These are phyloP conservation scores for Scomberomorus guttatus DNA, from an alignment of 2,797 vertebrate genomes.

Conservation along the genomic window DNA sequence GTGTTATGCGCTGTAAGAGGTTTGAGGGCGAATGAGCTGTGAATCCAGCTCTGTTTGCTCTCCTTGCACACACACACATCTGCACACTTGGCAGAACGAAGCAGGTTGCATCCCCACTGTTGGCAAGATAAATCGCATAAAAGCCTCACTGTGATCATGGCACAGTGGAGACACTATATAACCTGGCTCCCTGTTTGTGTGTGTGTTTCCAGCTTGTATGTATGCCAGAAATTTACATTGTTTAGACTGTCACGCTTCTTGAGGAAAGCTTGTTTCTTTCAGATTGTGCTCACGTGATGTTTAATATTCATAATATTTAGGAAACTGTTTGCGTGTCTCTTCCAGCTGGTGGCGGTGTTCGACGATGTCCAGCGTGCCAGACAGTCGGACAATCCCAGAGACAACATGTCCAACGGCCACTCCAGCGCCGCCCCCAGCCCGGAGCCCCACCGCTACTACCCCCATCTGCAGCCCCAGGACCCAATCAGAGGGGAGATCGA, in stretches of 20 bases:
- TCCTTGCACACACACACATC: not conserved
- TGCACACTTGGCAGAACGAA: slow-evolving; percentile 51
- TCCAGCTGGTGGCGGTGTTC: slow-evolving; percentile 92
- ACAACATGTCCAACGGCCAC: slow-evolving; percentile 73
- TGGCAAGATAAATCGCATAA: slow-evolving; percentile 59
- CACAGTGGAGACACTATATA: slow-evolving; percentile 30
- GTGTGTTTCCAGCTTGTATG: slow-evolving; percentile 19
- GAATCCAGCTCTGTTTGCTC: slow-evolving; percentile 42
- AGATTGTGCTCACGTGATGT: not conserved
- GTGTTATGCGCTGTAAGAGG: slow-evolving; percentile 25
- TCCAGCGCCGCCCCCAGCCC: slow-evolving; percentile 83
- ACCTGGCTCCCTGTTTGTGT: slow-evolving; percentile 30
- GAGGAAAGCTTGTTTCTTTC: slow-evolving; percentile 12
- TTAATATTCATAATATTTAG: not conserved
- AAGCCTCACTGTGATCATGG: slow-evolving; percentile 47
- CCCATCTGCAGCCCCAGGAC: slow-evolving; percentile 86
- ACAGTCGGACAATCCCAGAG: slow-evolving; percentile 75
- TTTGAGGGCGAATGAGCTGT: slow-evolving; percentile 48
- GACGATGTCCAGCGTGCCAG: slow-evolving; percentile 82
- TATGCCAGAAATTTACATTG: slow-evolving; percentile 31
- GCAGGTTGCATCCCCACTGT: slow-evolving; percentile 43
- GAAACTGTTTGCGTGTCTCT: slow-evolving; percentile 49
- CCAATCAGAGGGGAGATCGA: slow-evolving; percentile 89
- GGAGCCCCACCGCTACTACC: slow-evolving; percentile 85
- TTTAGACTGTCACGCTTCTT: slow-evolving; percentile 20